A percentile compares a stretch with the other conserved stretches of the same genome.
Evolutionary conservation across 2,888 invertebrate genomes (phyloP).

Genomic region (Himalopsyche kuldschensis): DNA sequence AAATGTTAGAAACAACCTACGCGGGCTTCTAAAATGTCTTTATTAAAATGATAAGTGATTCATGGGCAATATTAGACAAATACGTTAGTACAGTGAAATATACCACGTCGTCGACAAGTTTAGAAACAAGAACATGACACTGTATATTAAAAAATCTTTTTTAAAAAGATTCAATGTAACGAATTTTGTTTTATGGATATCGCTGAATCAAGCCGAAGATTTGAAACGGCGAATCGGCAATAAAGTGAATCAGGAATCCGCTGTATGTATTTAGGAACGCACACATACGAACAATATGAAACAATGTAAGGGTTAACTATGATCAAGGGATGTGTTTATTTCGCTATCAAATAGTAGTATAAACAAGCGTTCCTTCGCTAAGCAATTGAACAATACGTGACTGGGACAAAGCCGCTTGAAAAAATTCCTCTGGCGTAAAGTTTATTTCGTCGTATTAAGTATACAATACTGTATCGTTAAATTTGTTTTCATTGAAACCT

Average conservation of each 20-base stretch:
- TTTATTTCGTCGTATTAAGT: no score
- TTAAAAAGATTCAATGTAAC: no score
- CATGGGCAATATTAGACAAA: neutral
- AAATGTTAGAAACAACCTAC: neutral
- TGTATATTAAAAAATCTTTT: no score
- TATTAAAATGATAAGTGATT: neutral
- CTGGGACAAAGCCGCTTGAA: no score
- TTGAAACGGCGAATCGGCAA: neutral
- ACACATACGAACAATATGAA: neutral
- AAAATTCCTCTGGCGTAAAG: no score
- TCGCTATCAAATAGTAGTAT: neutral
- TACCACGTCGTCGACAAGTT: no score
- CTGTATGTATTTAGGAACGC: neutral
- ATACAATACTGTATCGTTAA: no score
- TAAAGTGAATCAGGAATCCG: neutral
- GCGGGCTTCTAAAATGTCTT: neutral
- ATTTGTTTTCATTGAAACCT: no score
- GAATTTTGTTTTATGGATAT: no score
- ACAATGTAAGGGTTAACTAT: neutral
- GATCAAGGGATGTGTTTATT: neutral
- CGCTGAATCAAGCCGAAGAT: neutral
- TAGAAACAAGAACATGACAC: no score
- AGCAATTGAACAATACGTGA: neutral
- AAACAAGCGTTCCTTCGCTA: neutral
- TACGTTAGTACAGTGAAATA: no score